Evolutionary conservation across 2,888 invertebrate species (phyloP).

Genomic region (Amphimallon solstitiale): DNA sequence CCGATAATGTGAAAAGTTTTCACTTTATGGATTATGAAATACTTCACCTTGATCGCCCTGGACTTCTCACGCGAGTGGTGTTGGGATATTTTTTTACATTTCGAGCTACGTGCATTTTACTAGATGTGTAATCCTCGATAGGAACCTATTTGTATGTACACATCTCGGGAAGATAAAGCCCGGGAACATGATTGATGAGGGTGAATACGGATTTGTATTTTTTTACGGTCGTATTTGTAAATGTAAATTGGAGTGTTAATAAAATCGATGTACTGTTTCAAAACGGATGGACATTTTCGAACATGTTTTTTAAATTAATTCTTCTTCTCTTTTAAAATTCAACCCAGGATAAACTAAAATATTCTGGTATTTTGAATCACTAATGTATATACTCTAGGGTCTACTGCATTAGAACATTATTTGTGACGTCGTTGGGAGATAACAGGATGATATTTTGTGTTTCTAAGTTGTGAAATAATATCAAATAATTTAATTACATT

Average conservation of each 20-base stretch:
- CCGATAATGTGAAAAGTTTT: conserved; percentile 48
- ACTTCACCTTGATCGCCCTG: conserved; percentile 39
- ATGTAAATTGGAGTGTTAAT: conserved; percentile 24
- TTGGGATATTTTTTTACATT: conserved; percentile 24
- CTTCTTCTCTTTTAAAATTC: background rate
- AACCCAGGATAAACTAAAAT: no score
- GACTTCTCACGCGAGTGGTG: conserved; percentile 39
- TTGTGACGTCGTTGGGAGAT: no score
- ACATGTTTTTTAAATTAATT: background rate
- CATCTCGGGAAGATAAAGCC: conserved; percentile 34
- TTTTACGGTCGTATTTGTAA: conserved; percentile 33
- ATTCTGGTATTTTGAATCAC: no score
- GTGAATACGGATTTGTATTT: conserved; percentile 30
- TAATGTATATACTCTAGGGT: no score
- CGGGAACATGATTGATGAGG: conserved; percentile 37
- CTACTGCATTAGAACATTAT: no score
- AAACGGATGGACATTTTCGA: background rate
- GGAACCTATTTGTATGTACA: conserved; percentile 31
- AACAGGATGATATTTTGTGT: no score
- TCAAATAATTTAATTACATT: no score
- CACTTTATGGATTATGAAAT: conserved; percentile 46
- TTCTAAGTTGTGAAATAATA: no score
- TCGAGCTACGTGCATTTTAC: background rate
- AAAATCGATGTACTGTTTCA: conserved; percentile 11
- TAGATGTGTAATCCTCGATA: background rate